Evolutionary conservation across 35 echinoderm and acorn worm genomes (phyloP).

Genomic region (Ophiothrix spiculata): DNA sequence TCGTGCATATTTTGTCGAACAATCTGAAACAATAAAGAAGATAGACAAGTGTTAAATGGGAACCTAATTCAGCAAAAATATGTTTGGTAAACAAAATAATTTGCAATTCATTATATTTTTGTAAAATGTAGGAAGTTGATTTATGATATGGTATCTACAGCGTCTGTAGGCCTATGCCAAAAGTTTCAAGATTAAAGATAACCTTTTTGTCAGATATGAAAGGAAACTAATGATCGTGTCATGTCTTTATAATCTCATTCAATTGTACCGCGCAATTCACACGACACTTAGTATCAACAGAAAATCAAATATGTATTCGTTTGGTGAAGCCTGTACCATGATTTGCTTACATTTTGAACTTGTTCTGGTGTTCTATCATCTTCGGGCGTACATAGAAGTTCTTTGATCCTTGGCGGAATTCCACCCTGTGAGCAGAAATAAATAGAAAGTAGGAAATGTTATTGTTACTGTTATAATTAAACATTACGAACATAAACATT

Average conservation of each 20-base stretch:
- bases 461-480: not conserved
- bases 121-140: not conserved
- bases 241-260: too few relatives aligned
- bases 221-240: not conserved
- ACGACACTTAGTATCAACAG: too few relatives aligned
- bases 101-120: not conserved
- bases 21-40: slow-evolving; percentile 52
- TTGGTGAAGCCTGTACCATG: too few relatives aligned
- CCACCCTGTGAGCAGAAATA: slow-evolving; percentile 53
- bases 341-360: slow-evolving; percentile 80
- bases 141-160: not conserved
- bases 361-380: slow-evolving; percentile 77
- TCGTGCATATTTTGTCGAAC: slow-evolving; percentile 86
- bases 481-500: not conserved
- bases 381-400: slow-evolving; percentile 51
- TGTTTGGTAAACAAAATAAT: not conserved
- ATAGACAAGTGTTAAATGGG: not conserved
- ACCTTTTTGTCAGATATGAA: not conserved
- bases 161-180: not conserved
- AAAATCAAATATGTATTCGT: too few relatives aligned
- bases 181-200: not conserved
- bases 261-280: too few relatives aligned
- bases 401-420: slow-evolving; percentile 83
- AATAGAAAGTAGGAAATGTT: not conserved
- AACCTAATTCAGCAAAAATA: not conserved